A percentile compares a stretch with the other conserved stretches of the same genome.
Evolutionary conservation across 2,888 invertebrate genomes (phyloP).

Genomic region (Odontomyia ornata): DNA sequence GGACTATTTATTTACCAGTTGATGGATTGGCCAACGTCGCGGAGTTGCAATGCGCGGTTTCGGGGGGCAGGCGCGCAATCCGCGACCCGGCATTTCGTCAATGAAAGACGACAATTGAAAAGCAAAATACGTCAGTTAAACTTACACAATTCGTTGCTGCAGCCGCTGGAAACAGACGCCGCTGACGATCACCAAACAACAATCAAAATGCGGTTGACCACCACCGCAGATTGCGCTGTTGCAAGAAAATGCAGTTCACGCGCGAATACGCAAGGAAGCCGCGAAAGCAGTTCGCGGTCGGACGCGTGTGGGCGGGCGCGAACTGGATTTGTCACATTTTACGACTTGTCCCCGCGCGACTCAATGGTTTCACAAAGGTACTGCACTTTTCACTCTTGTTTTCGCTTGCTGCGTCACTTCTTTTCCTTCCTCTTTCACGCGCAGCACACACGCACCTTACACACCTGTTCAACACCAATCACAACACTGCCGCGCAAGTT

Average conservation of each 20-base stretch:
- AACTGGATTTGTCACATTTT: constrained; percentile 30
- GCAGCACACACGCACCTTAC: constrained; percentile 20
- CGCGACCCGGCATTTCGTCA: too few relatives aligned
- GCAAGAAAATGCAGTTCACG: constrained; percentile 2
- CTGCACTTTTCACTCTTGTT: constrained; percentile 37
- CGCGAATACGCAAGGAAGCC: neutral
- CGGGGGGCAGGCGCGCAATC: too few relatives aligned
- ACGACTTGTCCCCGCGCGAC: constrained; percentile 6
- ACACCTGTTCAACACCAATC: constrained; percentile 14
- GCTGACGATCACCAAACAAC: too few relatives aligned
- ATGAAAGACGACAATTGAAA: too few relatives aligned
- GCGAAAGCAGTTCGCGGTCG: neutral
- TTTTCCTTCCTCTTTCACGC: constrained; percentile 6
- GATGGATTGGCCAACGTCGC: constrained; percentile 14
- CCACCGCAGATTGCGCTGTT: neutral
- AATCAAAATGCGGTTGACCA: neutral
- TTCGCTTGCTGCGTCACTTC: neutral
- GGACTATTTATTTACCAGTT: constrained; percentile 19
- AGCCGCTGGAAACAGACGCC: too few relatives aligned
- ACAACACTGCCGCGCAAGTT: neutral
- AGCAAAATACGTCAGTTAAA: neutral
- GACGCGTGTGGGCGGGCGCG: constrained; percentile 37
- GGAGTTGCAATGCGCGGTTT: constrained; percentile 1
- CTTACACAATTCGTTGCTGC: neutral
- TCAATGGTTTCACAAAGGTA: neutral